Evolutionary conservation across 2,888 invertebrate species (phyloP).

Genomic region (Ormyrus pomaceus): DNA sequence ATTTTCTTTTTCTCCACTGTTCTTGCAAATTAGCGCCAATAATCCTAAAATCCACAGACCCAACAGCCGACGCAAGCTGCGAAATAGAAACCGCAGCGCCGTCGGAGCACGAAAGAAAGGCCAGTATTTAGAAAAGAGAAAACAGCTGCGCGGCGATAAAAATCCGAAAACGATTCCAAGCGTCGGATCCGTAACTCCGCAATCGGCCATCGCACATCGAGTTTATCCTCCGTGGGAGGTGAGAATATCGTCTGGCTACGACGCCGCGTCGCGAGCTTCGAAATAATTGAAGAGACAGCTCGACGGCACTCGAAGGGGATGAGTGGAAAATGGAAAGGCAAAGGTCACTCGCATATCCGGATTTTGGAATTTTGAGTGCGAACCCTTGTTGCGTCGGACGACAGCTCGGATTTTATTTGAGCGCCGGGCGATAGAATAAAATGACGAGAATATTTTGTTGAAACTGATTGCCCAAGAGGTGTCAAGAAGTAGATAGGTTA

Average conservation of each 20-base stretch:
- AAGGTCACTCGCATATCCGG: not conserved
- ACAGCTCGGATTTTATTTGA: not conserved
- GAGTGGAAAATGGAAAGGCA: not conserved
- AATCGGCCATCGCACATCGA: conserved; percentile 22
- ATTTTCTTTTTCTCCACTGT: no score
- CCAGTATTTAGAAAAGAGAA: not conserved
- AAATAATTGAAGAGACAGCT: conserved; percentile 9
- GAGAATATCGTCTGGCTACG: conserved; percentile 7
- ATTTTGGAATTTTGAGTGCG: conserved; percentile 1
- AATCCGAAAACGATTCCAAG: conserved; percentile 35
- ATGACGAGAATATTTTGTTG: no score
- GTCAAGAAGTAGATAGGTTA: no score
- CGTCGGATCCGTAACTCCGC: not conserved
- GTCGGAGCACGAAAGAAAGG: no score
- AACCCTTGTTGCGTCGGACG: not conserved
- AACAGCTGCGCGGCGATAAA: conserved; percentile 6
- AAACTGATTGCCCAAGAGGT: no score
- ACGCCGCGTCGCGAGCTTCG: not conserved
- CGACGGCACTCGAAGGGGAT: not conserved
- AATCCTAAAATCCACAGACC: no score
- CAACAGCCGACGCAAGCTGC: no score
- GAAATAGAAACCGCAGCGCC: no score
- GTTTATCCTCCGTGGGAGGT: conserved; percentile 22
- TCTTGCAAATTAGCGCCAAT: no score
- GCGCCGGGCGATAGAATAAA: no score